Evolutionary conservation across 1,140 invertebrate species (phyloP), one percentile per base, ranked within the genome.

Genomic region (Amphibalanus amphitrite): DNA sequence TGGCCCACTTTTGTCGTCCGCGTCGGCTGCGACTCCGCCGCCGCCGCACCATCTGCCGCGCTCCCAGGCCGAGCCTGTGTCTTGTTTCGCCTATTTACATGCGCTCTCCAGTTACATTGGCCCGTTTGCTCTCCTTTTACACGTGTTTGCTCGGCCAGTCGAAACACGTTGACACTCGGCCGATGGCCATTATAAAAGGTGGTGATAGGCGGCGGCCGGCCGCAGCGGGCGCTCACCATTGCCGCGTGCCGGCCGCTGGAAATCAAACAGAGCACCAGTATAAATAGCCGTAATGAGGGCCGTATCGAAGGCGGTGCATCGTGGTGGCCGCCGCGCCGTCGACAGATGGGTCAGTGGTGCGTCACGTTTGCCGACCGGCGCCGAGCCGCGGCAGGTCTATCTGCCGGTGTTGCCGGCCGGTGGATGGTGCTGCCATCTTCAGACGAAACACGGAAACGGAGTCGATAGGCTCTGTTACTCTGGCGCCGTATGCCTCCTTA

Each of bases 71-170:
- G 10, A 20, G 4, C 1, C 47, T 59, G 47, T 59, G 47, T 59
- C 47, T 59, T 59, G 47, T 59, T 59, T 59, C 47, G 47, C 47
- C 47, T 59, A 59, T 59, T 59, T 59, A 23, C 47, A 59, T 59
- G 47, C 47, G 47, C 47, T 59, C 47, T 59, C 47, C 47, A 59
- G 47, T 59, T 59, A 59, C 47, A 59, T 59, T 59, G 47, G 47
- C 47, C 47, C 47, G 47, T 59, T 59, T 59, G 47, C 47, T 23
- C 47, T 59, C 47, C 47, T 59, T 59, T 59, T 59, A 59, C 47
- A 59, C 47, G 47, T 59, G 47, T 59, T 59, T 59, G 47, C 47
- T 8, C 20, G 47, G 13, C 47, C 13, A 13, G 47, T 59, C 47
- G 47, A 59, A 59, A 59, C 47, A 59, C 47, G 47, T 59, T 59